Conservation (phyloP, 1,140 invertebrate species). For the Caenorhabditis briggsae region DNA sequence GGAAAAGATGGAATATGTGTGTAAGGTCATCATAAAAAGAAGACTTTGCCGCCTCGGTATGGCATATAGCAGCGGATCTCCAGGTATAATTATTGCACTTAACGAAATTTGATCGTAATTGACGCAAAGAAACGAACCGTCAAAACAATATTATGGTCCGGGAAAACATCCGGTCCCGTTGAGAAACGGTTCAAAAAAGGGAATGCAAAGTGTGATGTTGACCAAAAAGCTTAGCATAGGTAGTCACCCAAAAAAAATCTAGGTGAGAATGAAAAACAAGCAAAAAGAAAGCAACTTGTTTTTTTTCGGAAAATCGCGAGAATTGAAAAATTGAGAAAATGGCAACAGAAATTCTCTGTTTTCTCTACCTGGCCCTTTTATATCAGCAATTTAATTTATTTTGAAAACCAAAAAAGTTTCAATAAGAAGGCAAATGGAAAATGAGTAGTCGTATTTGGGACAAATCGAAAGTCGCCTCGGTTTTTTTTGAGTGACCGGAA, state of each 20-base stretch:
- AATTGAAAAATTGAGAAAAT: not conserved
- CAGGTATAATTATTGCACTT: constrained; percentile 51
- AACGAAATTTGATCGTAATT: constrained; percentile 46
- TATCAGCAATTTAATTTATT: not conserved
- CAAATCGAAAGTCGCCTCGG: constrained; percentile 31
- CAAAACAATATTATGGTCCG: not conserved
- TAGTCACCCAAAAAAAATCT: constrained; percentile 4
- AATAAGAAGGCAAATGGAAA: not conserved
- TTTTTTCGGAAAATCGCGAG: not conserved
- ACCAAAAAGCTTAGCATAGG: constrained; percentile 33
- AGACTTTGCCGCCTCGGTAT: not conserved
- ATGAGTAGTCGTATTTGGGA: constrained; percentile 45
- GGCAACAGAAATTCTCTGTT: not conserved
- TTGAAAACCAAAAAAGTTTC: not conserved
- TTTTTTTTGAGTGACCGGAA: constrained; percentile 51
- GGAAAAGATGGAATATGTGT: constrained; percentile 39
- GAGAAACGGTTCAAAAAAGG: not conserved
- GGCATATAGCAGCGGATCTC: not conserved
- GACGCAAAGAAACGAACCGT: not conserved
- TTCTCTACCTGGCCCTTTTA: not conserved
- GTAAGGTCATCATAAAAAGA: constrained; percentile 39
- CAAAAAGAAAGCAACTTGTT: not conserved
- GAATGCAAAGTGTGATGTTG: constrained; percentile 39
- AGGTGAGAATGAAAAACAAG: not conserved
- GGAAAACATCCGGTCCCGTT: constrained; percentile 23